A percentile compares a stretch with the other conserved stretches of the same genome.
Conservation (phyloP, 2,113 vertebrate genomes). For the Piaya cayana region DNA sequence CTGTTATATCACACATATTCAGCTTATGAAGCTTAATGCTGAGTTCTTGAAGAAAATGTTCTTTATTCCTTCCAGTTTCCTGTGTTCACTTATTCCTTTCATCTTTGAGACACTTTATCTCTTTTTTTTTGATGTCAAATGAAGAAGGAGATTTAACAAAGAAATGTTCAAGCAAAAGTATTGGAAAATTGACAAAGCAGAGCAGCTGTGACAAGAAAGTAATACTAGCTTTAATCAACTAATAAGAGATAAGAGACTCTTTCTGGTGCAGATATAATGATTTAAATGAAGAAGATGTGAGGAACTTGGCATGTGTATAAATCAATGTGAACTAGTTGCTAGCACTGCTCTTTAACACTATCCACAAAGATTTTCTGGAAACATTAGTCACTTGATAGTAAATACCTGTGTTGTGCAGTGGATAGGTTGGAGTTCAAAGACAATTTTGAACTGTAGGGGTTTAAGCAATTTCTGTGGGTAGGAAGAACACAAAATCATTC, state of each 20-base stretch:
- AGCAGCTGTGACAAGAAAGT: neutral
- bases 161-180: neutral
- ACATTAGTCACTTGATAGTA: neutral
- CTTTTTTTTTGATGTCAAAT: neutral
- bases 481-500: neutral
- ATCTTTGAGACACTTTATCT: neutral
- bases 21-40: neutral
- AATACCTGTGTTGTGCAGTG: neutral
- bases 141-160: constrained; percentile 18
- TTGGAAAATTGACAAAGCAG: neutral
- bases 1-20: neutral
- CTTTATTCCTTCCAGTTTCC: neutral
- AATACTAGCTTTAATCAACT: neutral
- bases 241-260: neutral
- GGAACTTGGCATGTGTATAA: neutral
- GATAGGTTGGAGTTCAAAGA: neutral
- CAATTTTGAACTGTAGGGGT: neutral
- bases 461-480: neutral
- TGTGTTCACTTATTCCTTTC: neutral
- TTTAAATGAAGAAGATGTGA: neutral
- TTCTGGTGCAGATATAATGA: neutral
- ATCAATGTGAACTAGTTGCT: neutral
- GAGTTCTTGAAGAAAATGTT: neutral
- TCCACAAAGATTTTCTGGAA: neutral
- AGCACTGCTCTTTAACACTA: neutral